Evolutionary conservation across 2,113 vertebrate genomes (phyloP).

Genomic region (Alouatta palliata): DNA sequence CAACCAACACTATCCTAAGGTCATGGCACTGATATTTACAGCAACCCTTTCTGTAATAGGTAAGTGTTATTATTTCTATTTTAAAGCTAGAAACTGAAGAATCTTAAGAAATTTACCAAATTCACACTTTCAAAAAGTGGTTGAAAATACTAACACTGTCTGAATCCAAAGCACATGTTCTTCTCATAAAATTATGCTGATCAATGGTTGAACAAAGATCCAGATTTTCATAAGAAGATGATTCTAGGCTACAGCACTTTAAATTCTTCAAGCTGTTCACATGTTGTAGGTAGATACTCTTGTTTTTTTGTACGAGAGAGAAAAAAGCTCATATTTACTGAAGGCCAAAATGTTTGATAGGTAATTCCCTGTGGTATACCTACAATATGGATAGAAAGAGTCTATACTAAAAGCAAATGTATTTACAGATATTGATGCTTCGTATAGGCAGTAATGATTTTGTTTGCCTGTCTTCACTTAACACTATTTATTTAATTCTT

Average conservation of each 20-base stretch:
- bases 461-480: neutral
- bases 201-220: neutral
- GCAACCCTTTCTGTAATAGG: neutral
- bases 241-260: rapidly evolving
- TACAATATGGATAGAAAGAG: neutral
- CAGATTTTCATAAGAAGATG: neutral
- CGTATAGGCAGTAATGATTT: neutral
- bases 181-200: neutral
- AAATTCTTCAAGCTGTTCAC: neutral
- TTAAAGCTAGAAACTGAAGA: neutral
- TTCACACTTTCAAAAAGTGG: neutral
- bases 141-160: neutral
- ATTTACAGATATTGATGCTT: neutral
- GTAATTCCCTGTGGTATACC: neutral
- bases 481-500: neutral
- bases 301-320: neutral
- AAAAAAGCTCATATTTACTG: neutral
- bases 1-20: neutral
- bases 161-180: neutral
- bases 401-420: neutral
- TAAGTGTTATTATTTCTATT: neutral
- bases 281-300: neutral
- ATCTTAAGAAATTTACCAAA: neutral
- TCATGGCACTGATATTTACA: neutral
- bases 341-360: neutral